phyloP scores from a whole-genome alignment of 2,797 vertebrate genomes.

The Rhinella marina region DNA sequence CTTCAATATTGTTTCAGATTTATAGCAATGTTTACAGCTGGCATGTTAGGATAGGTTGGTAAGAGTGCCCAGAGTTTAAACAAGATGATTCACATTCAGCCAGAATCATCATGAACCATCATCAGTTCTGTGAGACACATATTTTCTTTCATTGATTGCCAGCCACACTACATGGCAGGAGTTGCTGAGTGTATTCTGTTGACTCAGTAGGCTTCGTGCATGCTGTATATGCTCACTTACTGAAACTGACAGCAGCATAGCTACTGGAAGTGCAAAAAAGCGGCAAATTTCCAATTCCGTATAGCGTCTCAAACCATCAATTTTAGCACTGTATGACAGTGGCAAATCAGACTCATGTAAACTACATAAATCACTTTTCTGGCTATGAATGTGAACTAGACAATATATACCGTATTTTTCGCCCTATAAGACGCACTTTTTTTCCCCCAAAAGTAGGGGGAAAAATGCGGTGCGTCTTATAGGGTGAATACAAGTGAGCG shows the following conservation, averaged over 20 bases:
- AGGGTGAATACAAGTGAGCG: no score
- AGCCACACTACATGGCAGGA: constrained; percentile 66
- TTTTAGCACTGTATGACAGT: neutral
- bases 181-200: constrained; percentile 68
- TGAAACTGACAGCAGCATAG: constrained; percentile 63
- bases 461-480: no score
- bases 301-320: neutral
- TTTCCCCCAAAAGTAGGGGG: no score
- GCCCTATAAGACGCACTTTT: no score
- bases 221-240: constrained; percentile 68
- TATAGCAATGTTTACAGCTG: constrained; percentile 62
- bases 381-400: no score
- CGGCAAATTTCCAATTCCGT: neutral
- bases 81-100: constrained; percentile 48
- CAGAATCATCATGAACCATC: constrained; percentile 68
- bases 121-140: constrained; percentile 63
- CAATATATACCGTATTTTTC: no score
- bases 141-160: constrained; percentile 69
- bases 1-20: constrained; percentile 63
- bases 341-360: neutral
- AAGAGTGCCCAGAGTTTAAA: constrained; percentile 46
- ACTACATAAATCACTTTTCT: neutral
- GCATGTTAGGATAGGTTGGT: constrained; percentile 54
- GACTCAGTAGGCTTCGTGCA: constrained; percentile 65
- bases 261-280: neutral